Conservation (phyloP, 2,888 invertebrate species). For the Calameuta idolon region DNA sequence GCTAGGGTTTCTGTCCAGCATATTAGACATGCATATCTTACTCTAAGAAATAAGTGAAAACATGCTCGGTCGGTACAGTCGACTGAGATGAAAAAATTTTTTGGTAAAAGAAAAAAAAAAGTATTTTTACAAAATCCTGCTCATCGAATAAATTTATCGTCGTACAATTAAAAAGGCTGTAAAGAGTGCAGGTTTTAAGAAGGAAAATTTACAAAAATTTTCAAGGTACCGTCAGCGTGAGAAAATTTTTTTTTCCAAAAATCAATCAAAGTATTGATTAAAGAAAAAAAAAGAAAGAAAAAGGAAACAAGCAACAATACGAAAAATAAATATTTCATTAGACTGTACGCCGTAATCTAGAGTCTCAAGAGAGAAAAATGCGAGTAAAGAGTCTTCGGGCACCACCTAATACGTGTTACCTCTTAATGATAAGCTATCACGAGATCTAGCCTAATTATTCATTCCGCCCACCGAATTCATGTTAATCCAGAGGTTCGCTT, state of each 20-base stretch:
- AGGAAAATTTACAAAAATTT: neutral
- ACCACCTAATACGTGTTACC: conserved; percentile 10
- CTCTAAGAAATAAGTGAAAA: conserved; percentile 16
- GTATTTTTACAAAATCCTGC: no score
- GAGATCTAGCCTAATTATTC: conserved; percentile 22
- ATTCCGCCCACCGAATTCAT: conserved; percentile 18
- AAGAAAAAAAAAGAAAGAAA: no score
- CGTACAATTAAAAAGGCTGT: fast-evolving
- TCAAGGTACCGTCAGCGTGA: fast-evolving
- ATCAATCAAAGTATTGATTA: neutral
- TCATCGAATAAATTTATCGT: neutral
- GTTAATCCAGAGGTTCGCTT: conserved; percentile 13
- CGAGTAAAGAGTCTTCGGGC: neutral
- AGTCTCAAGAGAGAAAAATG: neutral
- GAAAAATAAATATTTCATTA: neutral
- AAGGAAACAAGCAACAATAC: neutral
- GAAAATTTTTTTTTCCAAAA: neutral
- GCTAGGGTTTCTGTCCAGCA: conserved; percentile 52
- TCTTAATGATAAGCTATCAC: conserved; percentile 26
- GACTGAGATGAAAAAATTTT: neutral
- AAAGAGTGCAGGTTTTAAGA: neutral
- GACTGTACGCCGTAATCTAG: neutral
- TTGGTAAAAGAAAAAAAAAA: no score
- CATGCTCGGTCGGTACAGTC: neutral
- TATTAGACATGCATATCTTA: conserved; percentile 48